Percentiles rank a stretch among this genome's conserved stretches.
Conservation (phyloP, 2,888 invertebrate species). For the Ophioninae sp. region DNA sequence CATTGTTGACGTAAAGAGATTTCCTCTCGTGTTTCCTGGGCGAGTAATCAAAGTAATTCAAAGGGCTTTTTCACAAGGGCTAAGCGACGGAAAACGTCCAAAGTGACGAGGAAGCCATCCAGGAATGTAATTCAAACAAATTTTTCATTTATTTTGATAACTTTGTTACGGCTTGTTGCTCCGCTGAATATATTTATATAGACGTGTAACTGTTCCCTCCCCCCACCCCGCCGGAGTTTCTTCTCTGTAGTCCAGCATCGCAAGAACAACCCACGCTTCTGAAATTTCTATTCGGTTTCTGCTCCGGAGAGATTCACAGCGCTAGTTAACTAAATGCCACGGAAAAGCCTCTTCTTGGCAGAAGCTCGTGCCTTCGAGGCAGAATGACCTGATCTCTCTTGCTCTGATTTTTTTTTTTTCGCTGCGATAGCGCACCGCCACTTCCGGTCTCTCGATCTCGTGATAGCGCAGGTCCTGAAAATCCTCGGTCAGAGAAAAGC, state of each 20-base stretch:
- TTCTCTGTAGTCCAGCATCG: conserved; percentile 22
- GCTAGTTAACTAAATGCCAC: conserved; percentile 61
- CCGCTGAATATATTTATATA: too few species aligned
- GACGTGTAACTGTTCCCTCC: not conserved
- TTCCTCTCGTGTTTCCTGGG: not conserved
- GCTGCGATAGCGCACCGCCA: conserved; percentile 23
- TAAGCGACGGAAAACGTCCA: not conserved
- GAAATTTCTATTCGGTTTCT: conserved; percentile 52
- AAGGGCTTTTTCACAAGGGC: not conserved
- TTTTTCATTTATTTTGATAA: conserved; percentile 10
- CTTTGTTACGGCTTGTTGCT: not conserved
- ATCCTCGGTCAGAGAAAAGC: conserved; percentile 38
- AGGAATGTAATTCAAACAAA: not conserved
- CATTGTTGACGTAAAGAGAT: not conserved
- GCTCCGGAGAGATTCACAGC: conserved; percentile 35
- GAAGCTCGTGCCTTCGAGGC: conserved; percentile 58
- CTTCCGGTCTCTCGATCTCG: conserved; percentile 56
- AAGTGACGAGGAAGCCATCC: not conserved
- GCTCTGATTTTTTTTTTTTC: conserved; percentile 14
- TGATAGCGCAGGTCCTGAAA: conserved; percentile 58
- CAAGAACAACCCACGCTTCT: not conserved
- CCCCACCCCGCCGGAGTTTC: conserved; percentile 24
- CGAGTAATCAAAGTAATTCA: not conserved
- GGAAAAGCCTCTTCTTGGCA: conserved; percentile 59
- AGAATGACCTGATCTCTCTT: conserved; percentile 57